Evolutionary conservation across 2,797 vertebrate species (phyloP).

Genomic region (Babyrousa celebensis): DNA sequence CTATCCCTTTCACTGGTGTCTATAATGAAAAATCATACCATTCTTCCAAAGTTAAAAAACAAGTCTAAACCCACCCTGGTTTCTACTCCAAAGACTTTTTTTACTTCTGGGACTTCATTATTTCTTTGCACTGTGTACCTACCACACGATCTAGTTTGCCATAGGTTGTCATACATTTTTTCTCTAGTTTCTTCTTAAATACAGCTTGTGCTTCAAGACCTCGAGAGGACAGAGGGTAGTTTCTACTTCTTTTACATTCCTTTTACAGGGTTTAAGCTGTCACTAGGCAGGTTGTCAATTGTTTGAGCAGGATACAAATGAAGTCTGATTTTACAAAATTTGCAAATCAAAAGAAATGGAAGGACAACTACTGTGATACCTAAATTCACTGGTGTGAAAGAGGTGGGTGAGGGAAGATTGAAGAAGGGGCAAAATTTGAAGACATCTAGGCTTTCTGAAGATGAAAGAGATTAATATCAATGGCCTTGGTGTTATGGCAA

Average conservation of each 20-base stretch:
- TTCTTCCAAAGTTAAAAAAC: constrained; percentile 43
- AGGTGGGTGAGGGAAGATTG: not conserved
- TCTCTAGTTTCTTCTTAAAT: not conserved
- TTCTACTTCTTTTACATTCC: constrained; percentile 1
- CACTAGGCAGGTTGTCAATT: not conserved
- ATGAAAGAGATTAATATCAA: not conserved
- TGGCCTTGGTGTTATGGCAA: not conserved
- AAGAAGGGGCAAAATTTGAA: not conserved
- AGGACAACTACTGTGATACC: not conserved
- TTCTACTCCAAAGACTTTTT: constrained; percentile 1
- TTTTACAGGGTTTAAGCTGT: not conserved
- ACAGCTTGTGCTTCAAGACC: not conserved
- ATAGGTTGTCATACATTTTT: not conserved
- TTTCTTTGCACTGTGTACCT: not conserved
- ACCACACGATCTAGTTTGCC: not conserved
- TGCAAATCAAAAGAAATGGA: constrained; percentile 7
- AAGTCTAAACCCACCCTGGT: not conserved
- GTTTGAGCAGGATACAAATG: not conserved
- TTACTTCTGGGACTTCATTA: constrained; percentile 23
- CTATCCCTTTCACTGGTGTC: not conserved
- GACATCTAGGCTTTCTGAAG: not conserved
- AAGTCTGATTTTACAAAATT: constrained; percentile 27
- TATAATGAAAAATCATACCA: not conserved
- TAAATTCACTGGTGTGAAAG: not conserved
- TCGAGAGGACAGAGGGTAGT: not conserved